Evolutionary conservation across 2,113 vertebrate genomes (phyloP), one percentile per base, ranked within the genome.

Genomic region (Antechinus flavipes): DNA sequence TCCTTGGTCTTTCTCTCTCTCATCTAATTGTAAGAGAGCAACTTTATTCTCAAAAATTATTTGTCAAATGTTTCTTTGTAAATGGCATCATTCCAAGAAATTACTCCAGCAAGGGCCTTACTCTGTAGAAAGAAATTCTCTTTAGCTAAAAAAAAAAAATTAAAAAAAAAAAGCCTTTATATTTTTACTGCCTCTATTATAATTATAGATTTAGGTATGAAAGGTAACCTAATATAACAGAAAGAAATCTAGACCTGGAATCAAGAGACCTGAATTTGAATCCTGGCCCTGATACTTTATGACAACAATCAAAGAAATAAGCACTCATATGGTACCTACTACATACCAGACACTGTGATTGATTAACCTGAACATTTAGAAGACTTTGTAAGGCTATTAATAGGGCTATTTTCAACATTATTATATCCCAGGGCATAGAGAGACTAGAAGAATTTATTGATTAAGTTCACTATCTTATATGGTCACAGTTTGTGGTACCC

Each of bases 111-210:
- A 93, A 91, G 12, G 93, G 30, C 50, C 22, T 53, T 89, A 61
- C 46, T 53, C 16, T 94, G n/a, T 92, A 95, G 95, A 90, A 89
- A 94, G 58, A 93, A 93, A 55, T 24, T 84, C 89, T 55, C 50
- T 93, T 84, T 93, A 8, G 3, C 58, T 61, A 61, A 68, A 25
- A 92, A 95, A 95, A 93, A 47, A n/a, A n/a, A n/a, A n/a, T n/a
- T n/a, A n/a, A n/a, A n/a, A 47, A 93, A 52, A 52, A 52, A 93
- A 92, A 93, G 94, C 30, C 55, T 96, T 90, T 14, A 16, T 35
- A 68, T 35, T 68, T 68, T 7, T 35, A 68, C 61, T 30, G 35
- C 35, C 12, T 35, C 30, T 68, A 30, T 3, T 68, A 35, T 68
- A 14, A 68, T 30, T 68, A 30, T 30, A 35, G 30, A 30, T 68